Evolutionary conservation across 1,140 invertebrate genomes (phyloP).

Genomic region (Batillaria attramentaria): DNA sequence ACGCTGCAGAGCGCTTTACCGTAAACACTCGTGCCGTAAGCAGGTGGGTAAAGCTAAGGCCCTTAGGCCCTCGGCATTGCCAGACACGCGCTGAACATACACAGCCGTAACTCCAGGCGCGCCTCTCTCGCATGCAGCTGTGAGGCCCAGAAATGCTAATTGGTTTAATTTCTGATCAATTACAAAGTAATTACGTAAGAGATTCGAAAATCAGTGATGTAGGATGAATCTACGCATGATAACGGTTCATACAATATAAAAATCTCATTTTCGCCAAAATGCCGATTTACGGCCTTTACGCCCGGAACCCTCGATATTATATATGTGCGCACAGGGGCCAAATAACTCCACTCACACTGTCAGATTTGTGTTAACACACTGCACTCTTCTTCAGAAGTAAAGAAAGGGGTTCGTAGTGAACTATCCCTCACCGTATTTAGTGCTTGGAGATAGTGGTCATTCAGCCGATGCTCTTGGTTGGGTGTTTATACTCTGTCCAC

Average conservation of each 20-base stretch:
- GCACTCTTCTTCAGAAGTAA: too few species aligned
- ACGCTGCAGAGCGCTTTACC: background rate
- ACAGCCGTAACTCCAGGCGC: background rate
- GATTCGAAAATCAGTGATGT: background rate
- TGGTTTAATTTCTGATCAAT: background rate
- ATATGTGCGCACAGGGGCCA: too few species aligned
- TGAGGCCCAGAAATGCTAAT: background rate
- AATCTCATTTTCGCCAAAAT: background rate
- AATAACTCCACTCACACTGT: too few species aligned
- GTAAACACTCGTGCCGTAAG: background rate
- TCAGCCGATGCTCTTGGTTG: too few species aligned
- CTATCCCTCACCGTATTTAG: too few species aligned
- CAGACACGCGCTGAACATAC: background rate
- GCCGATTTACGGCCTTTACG: background rate
- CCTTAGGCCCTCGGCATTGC: background rate
- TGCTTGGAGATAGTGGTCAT: too few species aligned
- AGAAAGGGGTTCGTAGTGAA: too few species aligned
- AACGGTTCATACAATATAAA: background rate
- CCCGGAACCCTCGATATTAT: background rate
- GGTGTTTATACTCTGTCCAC: too few species aligned
- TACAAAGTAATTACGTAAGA: background rate
- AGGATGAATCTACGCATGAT: background rate
- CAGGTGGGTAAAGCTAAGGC: background rate
- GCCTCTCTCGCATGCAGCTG: background rate
- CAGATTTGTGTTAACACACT: too few species aligned